Base-by-base conservation (phyloP, 2,797 vertebrate species). In the Pogonophryne albipinna region DNA sequence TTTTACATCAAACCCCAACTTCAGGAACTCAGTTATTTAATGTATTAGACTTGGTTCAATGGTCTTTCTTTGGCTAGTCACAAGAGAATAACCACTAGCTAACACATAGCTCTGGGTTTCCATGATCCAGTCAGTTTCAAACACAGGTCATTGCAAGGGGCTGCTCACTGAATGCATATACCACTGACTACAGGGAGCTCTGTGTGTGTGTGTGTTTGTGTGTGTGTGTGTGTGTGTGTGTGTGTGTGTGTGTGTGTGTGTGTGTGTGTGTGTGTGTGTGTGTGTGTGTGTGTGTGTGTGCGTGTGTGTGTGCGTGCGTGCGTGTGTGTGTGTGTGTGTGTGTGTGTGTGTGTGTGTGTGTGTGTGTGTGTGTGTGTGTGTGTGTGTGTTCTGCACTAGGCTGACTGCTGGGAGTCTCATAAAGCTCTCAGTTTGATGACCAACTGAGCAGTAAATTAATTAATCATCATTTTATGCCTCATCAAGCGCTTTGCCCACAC, bases 381-480 rank as follows among this genome's bases (percentile, higher is more conserved):
- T 80, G 62, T 20, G 64, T 27, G 51, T 49, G 66, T 50, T 71
- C 27, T 27, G 4, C 27, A 27, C 27, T 27, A 27, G 82, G 88
- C 80, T 78, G 96, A 96, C 97, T 96, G 97, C 97, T 97, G 97
- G 95, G 97, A 97, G 96, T 96, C 95, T 97, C 97, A 97, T 97
- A 96, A 97, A 95, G 96, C 97, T 96, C 96, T 93, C 97, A 96
- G 96, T 97, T 96, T 97, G 97, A 98, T 95, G 96, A 98, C 96
- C 97, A 96, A 96, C 97, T 96, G 96, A 98, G 97, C 97, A 97
- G 96, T 96, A 97, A 99, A 99, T 99, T 97, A 99, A 99, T 99
- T 98, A 99, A 99, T 99, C 98, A 99, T 99, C 96, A 96, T 99
- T 99, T 99, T 98, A 97, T 97, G 98, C 97, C 98, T 99, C 97